A percentile compares a stretch with the other conserved stretches of the same genome.
Evolutionary conservation across 2,797 vertebrate species (phyloP).

Genomic region (Rallus crepitans): DNA sequence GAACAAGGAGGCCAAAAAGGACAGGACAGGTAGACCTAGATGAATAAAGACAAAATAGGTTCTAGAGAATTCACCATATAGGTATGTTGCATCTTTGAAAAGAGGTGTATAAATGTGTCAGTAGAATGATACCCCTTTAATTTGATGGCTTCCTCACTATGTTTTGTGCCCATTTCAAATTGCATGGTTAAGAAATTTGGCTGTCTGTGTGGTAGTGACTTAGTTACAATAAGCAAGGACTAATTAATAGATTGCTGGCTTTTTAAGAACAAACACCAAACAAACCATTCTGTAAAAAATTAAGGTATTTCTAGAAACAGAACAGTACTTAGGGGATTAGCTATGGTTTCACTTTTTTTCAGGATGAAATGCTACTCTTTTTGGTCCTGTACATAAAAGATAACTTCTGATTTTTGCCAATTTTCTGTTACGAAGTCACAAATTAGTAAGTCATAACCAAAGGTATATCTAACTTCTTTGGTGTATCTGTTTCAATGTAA

Average conservation of each 20-base stretch:
- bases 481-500: constrained; percentile 33
- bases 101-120: background rate
- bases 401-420: background rate
- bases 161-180: background rate
- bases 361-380: background rate
- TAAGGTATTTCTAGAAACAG: background rate
- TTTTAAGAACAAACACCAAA: too few species aligned
- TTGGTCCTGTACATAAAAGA: background rate
- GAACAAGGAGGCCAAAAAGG: background rate
- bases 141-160: background rate
- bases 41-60: background rate
- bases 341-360: background rate
- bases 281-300: background rate
- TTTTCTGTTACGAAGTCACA: background rate
- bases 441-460: background rate
- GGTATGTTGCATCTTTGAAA: background rate
- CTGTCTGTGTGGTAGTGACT: background rate
- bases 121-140: background rate
- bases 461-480: background rate
- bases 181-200: background rate
- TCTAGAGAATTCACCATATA: background rate
- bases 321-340: background rate
- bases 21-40: too few species aligned
- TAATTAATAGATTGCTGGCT: background rate
- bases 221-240: background rate